Base-by-base conservation (phyloP, 1,140 invertebrate species). In the Prorops nasuta region DNA sequence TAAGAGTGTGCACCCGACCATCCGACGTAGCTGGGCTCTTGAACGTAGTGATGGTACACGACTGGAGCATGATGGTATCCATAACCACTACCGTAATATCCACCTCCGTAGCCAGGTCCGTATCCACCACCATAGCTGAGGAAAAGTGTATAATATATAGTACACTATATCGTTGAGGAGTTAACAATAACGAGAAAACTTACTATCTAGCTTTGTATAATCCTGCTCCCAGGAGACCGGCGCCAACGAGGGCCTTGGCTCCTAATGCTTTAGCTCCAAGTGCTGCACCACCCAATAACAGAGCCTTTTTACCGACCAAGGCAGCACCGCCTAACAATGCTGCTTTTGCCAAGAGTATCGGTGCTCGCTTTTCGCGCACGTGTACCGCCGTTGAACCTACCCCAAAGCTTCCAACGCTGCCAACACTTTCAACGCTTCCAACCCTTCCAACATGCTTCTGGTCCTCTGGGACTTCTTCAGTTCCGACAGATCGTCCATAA, bases 151-250 rank as follows among this genome's bases (percentile, higher is more conserved):
- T 22, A 39, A 6, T 3, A 22, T 19, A 21, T 15, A 28, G 16
- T 38, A 28, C 38, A 49, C n/a, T 18, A 20, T n/a, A 39, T 24
- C 32, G 15, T 39, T 17, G 7, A 24, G 10, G 37, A 38, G 17
- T 31, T 15, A 31, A 40, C 2, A 24, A 14, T 28, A 24, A 8
- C 14, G 3, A 19, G 12, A 16, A 18, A 37, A 56, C 58, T 60
- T 17, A 67, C 66, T 41, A 32, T 49, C 51, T 63, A 20, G 46
- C 41, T 14, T 52, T 55, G 41, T 61, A 56, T 7, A 66, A 49
- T 28, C 56, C 54, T 36, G 46, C 51, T 7, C 64, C 60, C 1
- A 38, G 37, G 31, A 50, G 28, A 1, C 41, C 49, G 16, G 39
- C 39, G 6, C 47, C 51, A 16, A 57, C 3, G 2, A 44, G 1